Base-by-base conservation (phyloP, 2,888 invertebrate genomes). In the Ophraella communa region DNA sequence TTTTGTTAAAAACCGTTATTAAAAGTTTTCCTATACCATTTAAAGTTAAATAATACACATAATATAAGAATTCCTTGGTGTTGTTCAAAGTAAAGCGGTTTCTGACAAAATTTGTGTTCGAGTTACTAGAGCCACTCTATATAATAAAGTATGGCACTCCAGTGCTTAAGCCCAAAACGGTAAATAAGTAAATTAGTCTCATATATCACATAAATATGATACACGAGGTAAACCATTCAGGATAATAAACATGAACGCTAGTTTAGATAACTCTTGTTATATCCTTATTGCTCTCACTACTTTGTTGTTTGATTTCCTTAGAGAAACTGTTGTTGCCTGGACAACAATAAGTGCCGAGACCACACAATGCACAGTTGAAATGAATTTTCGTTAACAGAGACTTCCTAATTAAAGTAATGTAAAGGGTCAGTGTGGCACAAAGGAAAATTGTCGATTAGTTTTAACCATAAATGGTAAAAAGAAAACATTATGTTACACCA, bases 251-350 rank as follows among this genome's bases (percentile, higher is more conserved):
- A 21, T 45, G 20, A 10, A 20, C 21, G 14, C 17, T 23, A 51
- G 27, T 51, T 51, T 23, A 51, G 49, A 51, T 51, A 51, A 27
- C 23, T 51, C 27, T 17, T 51, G 49, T 17, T 23, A 39, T 39
- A 24, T 27, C 49, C 23, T 49, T 49, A 24, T 49, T 49, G 49
- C 23, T 24, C 49, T 10, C 17, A 24, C 49, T 14, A 24, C 17
- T 27, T 51, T 24, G 49, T 42, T 39, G 35, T 59, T 52, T 59
- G 59, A 59, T 59, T 59, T 59, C 59, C 59, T 59, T 52, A 17
- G 59, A 59, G 59, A 42, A 35, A 52, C 23, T 27, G 39, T 33
- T 27, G 39, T 33, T 27, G 51, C 59, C 59, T 39, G 51, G 24
- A 45, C 27, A 35, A 45, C 23, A 27, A 59, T 59, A 59, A 59